phyloP scores from a whole-genome alignment of 2,113 vertebrate genomes.

The Gorsachius goisagi region DNA sequence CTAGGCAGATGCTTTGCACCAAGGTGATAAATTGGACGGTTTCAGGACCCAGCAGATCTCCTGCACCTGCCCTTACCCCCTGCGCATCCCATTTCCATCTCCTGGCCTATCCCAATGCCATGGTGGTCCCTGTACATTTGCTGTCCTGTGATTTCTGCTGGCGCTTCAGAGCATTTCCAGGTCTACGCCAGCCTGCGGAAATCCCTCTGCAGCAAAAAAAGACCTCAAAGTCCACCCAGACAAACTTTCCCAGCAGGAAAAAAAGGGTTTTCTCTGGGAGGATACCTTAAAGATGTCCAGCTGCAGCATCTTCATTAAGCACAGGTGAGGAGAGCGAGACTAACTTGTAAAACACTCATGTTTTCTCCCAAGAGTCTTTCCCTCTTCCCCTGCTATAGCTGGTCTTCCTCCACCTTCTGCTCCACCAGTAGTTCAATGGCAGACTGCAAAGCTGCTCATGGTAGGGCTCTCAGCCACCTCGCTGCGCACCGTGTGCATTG shows the following conservation, averaged over 20 bases:
- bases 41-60: background rate
- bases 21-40: background rate
- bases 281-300: background rate
- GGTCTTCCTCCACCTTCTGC: background rate
- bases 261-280: background rate
- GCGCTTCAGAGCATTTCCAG: rapidly evolving
- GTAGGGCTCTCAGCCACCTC: background rate
- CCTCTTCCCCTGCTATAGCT: background rate
- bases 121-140: background rate
- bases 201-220: background rate
- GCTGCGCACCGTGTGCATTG: rapidly evolving
- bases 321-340: background rate
- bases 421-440: background rate
- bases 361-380: background rate
- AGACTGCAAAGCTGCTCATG: background rate
- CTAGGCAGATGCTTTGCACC: background rate
- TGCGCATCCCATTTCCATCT: rapidly evolving
- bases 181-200: background rate
- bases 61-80: background rate
- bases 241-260: background rate
- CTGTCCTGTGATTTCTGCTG: background rate
- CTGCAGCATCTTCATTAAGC: background rate
- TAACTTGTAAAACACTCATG: background rate
- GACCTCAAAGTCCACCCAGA: background rate
- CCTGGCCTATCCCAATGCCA: background rate